phyloP scores from a whole-genome alignment of 1,140 invertebrate genomes.

The Metopolophium dirhodum region DNA sequence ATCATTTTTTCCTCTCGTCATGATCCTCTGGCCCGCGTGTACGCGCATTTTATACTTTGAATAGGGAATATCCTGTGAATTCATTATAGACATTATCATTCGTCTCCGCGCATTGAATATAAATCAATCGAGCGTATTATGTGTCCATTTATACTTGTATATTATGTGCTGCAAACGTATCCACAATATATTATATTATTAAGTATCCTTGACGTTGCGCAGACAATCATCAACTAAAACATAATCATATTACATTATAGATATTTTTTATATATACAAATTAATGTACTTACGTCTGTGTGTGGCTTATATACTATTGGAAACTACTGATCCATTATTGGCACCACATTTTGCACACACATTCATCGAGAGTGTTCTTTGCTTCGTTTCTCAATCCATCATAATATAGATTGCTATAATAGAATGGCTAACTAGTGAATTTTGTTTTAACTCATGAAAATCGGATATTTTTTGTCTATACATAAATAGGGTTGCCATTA shows the following conservation, averaged over 20 bases:
- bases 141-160: neutral
- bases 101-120: neutral
- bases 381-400: too few species aligned
- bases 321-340: too few species aligned
- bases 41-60: neutral
- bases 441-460: too few species aligned
- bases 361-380: too few species aligned
- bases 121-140: neutral
- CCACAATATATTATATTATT: neutral
- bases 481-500: too few species aligned
- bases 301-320: too few species aligned
- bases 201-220: neutral
- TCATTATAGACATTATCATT: neutral
- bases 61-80: neutral
- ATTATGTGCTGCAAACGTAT: neutral
- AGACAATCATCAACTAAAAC: neutral
- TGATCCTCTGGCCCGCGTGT: neutral
- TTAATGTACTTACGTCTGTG: too few species aligned
- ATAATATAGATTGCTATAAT: too few species aligned
- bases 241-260: neutral
- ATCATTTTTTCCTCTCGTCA: neutral
- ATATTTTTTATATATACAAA: too few species aligned
- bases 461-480: too few species aligned
- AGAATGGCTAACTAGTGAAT: too few species aligned
- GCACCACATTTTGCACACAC: too few species aligned